Conservation (phyloP, 2,113 vertebrate genomes). For the Pituophis catenifer region DNA sequence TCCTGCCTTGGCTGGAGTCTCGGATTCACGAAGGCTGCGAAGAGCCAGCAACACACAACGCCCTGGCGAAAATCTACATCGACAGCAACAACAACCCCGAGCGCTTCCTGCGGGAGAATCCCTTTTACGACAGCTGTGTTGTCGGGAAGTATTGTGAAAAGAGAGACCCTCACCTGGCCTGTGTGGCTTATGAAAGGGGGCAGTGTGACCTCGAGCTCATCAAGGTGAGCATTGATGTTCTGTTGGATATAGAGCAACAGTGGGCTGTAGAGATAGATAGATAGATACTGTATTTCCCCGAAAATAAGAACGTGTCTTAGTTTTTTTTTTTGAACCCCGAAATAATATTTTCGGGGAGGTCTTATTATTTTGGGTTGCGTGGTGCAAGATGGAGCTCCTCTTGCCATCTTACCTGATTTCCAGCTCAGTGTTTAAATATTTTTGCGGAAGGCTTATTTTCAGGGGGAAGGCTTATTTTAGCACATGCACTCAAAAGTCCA, state of each 20-base stretch:
- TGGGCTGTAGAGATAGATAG: too few relatives aligned
- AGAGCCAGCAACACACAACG: slow-evolving; percentile 89
- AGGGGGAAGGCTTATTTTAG: too few relatives aligned
- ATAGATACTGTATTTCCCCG: too few relatives aligned
- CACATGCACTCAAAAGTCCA: too few relatives aligned
- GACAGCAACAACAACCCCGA: slow-evolving; percentile 90
- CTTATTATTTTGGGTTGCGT: too few relatives aligned
- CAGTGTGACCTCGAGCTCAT: slow-evolving; percentile 90
- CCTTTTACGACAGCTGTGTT: slow-evolving; percentile 84
- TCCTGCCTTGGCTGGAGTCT: slow-evolving; percentile 88
- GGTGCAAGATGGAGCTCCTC: too few relatives aligned
- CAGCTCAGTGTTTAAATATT: too few relatives aligned
- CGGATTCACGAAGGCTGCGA: slow-evolving; percentile 88
- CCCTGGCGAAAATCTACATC: slow-evolving; percentile 91
- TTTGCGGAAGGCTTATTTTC: too few relatives aligned
- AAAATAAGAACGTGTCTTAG: too few relatives aligned
- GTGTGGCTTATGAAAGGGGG: slow-evolving; percentile 86
- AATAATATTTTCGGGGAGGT: too few relatives aligned
- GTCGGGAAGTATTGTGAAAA: slow-evolving; percentile 90
- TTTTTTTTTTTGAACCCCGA: too few relatives aligned
- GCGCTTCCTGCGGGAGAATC: slow-evolving; percentile 87
- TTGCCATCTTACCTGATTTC: too few relatives aligned
- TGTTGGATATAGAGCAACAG: neutral
- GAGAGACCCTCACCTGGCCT: slow-evolving; percentile 89
- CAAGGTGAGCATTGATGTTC: slow-evolving; percentile 71